Conservation (phyloP, 2,888 invertebrate genomes). For the Microctonus aethiopoides region DNA sequence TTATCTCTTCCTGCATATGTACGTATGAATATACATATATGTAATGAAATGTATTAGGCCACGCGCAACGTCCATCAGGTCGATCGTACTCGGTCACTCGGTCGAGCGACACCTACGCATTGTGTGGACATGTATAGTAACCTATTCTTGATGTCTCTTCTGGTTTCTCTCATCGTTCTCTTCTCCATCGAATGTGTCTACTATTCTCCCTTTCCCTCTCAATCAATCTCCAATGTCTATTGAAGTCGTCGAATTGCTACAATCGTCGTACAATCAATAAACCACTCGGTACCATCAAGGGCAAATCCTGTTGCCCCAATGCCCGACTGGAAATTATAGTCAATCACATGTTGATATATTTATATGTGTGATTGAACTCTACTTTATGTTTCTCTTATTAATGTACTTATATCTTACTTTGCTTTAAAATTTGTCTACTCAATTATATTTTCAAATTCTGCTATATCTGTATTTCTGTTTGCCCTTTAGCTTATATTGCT, state of each 20-base stretch:
- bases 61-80: not conserved
- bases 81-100: slow-evolving; percentile 31
- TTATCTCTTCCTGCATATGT: slow-evolving; percentile 14
- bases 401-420: too few relatives aligned
- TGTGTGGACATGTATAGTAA: not conserved
- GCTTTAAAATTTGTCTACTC: too few relatives aligned
- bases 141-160: slow-evolving; percentile 35
- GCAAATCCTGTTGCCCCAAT: not conserved
- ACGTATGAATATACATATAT: not conserved
- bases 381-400: too few relatives aligned
- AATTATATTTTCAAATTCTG: too few relatives aligned
- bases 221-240: not conserved
- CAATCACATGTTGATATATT: not conserved
- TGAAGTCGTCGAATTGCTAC: slow-evolving; percentile 1
- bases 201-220: slow-evolving; percentile 15
- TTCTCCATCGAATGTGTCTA: too few relatives aligned
- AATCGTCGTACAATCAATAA: not conserved
- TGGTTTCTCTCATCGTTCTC: slow-evolving; percentile 24
- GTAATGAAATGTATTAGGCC: not conserved
- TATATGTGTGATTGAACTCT: not conserved
- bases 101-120: slow-evolving; percentile 18
- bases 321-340: not conserved
- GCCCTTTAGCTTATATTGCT: too few relatives aligned
- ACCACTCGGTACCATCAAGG: not conserved
- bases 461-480: too few relatives aligned